Evolutionary conservation across 1,140 invertebrate species (phyloP), one percentile per base, ranked within the genome.

Genomic region (Heliconius eleuchia): DNA sequence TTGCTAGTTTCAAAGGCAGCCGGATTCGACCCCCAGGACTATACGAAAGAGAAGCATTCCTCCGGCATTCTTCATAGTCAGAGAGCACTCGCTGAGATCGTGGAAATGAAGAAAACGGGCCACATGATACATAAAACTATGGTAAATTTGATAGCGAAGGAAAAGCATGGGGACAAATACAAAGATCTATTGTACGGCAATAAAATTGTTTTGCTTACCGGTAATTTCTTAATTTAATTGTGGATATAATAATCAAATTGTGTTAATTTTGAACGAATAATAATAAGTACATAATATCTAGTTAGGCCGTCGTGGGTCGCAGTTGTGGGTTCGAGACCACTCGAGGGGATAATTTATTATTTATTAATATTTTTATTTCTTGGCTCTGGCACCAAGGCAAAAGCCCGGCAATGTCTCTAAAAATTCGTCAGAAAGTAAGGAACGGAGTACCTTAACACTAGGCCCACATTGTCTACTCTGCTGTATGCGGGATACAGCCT

Each of bases 51-150:
- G 34, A 87, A 87, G 0, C 87, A 92, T 18, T 84, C 89, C 18
- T 92, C 90, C 0, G 90, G 89, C 23, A 86, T 92, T 2, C 84
- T 93, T 0, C 89, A 94, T 74, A 73, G 89, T 0, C 97, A 99
- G 95, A 95, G 97, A 85, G 96, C 96, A 52, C 92, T 99, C 78
- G 98, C 98, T 1, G 97, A 99, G 95, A 97, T 99, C 2, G 97
- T 98, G 1, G 98, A 99, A 95, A 99, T 99, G 98, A 99, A 99
- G 84, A 96, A 98, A 83, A 99, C 97, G 9, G 98, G 98, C 75
- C 97, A 98, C 92, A 94, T 99, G 70, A 97, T 99, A 46, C 98
- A 99, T 87, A 98, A 98, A 94, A 97, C 97, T 78, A 96, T 98
- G 79, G 96, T 97, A 1, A 98, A 98, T 89, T 95, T 98, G 52